Conservation (phyloP, 2,113 vertebrate genomes). For the Erythrocercus mccallii region DNA sequence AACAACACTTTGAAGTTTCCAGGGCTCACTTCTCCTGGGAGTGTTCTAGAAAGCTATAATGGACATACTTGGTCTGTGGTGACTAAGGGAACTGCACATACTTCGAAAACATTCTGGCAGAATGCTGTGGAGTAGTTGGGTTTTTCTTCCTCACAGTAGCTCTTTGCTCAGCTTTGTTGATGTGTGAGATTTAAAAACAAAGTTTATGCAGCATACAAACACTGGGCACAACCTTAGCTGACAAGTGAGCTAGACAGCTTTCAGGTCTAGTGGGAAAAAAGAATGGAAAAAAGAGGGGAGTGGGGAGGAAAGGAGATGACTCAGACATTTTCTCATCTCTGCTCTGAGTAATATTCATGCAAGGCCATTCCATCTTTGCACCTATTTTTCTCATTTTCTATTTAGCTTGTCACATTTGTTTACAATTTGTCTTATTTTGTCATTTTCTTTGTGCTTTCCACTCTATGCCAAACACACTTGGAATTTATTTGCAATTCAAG, state of each 20-base stretch:
- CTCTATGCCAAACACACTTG: background rate
- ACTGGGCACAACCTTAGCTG: background rate
- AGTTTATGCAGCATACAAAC: background rate
- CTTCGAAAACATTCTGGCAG: background rate
- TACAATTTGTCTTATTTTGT: conserved; percentile 53
- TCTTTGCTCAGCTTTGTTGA: background rate
- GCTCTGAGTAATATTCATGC: background rate
- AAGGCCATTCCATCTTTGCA: conserved; percentile 2
- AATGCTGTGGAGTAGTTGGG: background rate
- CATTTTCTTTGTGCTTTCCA: conserved; percentile 18
- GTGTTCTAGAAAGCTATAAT: background rate
- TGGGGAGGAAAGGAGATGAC: background rate
- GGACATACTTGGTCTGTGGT: background rate
- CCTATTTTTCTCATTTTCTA: conserved; percentile 37
- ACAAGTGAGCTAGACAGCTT: background rate
- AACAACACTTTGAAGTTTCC: background rate
- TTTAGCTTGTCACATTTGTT: conserved; percentile 49
- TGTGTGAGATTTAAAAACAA: background rate
- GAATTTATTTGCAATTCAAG: background rate
- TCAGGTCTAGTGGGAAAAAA: background rate
- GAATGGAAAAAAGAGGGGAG: background rate
- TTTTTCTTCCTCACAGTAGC: background rate
- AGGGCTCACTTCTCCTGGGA: background rate
- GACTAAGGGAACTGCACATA: background rate
- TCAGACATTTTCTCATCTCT: background rate